Conservation (phyloP, 2,113 vertebrate species). For the Hippoglossus stenolepis region DNA sequence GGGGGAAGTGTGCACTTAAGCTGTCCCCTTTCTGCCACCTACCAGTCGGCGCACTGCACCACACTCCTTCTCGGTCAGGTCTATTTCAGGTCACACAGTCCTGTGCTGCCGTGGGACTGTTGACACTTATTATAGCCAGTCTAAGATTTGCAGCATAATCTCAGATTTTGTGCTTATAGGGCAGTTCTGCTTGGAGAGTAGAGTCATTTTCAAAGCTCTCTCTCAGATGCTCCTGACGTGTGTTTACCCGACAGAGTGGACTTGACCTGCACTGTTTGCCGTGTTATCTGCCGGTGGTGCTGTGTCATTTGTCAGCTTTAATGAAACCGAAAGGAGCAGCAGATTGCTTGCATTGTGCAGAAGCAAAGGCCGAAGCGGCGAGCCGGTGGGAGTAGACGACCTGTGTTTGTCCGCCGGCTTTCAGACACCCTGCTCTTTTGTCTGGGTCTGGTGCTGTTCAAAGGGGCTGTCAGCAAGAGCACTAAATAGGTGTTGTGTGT, state of each 20-base stretch:
- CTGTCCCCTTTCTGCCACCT: slow-evolving; percentile 56
- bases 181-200: slow-evolving; percentile 17
- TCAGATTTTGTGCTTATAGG: slow-evolving; percentile 34
- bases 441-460: slow-evolving; percentile 11
- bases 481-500: slow-evolving; percentile 44
- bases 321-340: slow-evolving; percentile 64
- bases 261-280: slow-evolving; percentile 40
- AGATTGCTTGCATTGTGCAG: slow-evolving; percentile 50
- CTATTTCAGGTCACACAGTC: slow-evolving; percentile 56
- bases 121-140: slow-evolving; percentile 44
- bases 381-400: slow-evolving; percentile 13
- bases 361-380: slow-evolving; percentile 48
- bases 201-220: slow-evolving; percentile 34
- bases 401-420: slow-evolving; percentile 54
- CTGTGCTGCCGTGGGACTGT: slow-evolving; percentile 33
- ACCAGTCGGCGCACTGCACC: slow-evolving; percentile 30
- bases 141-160: slow-evolving; percentile 31
- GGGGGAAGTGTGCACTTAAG: slow-evolving; percentile 45
- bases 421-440: slow-evolving; percentile 51
- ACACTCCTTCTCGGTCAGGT: slow-evolving; percentile 25
- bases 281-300: slow-evolving; percentile 52
- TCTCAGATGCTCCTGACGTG: slow-evolving; percentile 38
- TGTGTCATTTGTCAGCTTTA: slow-evolving; percentile 74
- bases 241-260: slow-evolving; percentile 47
- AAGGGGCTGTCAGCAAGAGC: slow-evolving; percentile 56